phyloP scores from a whole-genome alignment of 2,113 vertebrate genomes.

The rat (Rattus norvegicus) region DNA sequence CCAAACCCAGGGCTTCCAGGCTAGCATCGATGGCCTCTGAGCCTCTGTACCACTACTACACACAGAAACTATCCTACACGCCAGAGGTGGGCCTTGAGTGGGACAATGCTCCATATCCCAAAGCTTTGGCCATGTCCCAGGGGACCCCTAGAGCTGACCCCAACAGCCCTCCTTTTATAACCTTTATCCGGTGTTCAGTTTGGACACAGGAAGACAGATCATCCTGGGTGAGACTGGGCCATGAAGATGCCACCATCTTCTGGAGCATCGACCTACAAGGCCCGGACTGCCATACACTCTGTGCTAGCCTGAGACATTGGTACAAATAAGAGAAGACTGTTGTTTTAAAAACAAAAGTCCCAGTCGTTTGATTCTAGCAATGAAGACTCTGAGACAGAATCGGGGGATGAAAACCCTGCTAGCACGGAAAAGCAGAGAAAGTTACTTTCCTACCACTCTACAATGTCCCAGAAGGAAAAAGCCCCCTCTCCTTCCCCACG shows the following conservation, averaged over 20 bases:
- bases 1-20: neutral
- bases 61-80: neutral
- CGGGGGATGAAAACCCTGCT: too few relatives aligned
- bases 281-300: neutral
- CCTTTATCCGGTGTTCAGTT: neutral
- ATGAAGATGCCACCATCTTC: accelerated
- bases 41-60: neutral
- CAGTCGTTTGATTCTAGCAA: too few relatives aligned
- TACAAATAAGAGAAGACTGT: neutral
- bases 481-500: too few relatives aligned
- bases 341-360: too few relatives aligned
- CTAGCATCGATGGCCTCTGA: slow-evolving; percentile 8
- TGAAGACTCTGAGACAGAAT: too few relatives aligned
- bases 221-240: neutral
- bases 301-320: neutral
- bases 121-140: accelerated
- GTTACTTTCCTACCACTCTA: too few relatives aligned
- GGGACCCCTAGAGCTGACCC: neutral
- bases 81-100: accelerated
- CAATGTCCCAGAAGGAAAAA: too few relatives aligned
- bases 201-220: neutral
- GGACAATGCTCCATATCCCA: accelerated
- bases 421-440: too few relatives aligned
- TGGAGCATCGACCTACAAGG: accelerated
- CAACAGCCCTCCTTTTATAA: neutral